Evolutionary conservation across 2,113 vertebrate genomes (phyloP), one percentile per base, ranked within the genome.

Genomic region (Micromys minutus): DNA sequence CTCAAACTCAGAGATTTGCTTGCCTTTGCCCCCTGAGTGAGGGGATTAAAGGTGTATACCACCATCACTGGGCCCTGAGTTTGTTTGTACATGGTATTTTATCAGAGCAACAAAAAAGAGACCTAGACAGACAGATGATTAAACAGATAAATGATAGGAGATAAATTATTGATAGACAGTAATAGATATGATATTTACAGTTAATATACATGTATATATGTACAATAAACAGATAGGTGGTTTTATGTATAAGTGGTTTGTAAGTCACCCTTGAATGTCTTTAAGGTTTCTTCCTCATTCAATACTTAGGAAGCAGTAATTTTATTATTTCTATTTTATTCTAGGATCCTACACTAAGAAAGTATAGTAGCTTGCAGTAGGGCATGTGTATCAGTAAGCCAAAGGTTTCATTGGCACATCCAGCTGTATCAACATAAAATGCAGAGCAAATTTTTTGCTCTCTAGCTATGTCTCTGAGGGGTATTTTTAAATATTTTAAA

Each of bases 401-500:
- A 93, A 90, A 91, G 87, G n/a, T 59, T 91, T 93, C 93, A 57
- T 36, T 72, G 94, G 84, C 84, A 95, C n/a, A 16, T 15, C 26
- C 29, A 55, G 50, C 55, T 95, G 57, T 45, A 50, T 83, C 88
- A 75, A 95, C 63, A 94, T 59, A 77, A 71, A 84, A 74, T 36
- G 26, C 83, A 91, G 84, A 95, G 92, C 77, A 92, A 89, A 87
- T 87, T 97, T 96, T n/a, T 97, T 94, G 76, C 65, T 86, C 93
- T 79, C 36, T 50, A 63, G 61, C 63, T 95, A 59, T 77, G 80
- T 87, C 87, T 95, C 89, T 71, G 75, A 36, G 83, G 93, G 93
- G 59, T 87, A 94, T 93, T 91, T 96, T 96, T 86, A 94, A 97
- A 77, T 96, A 93, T 96, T 97, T 97, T 96, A 94, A 97, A 96